Evolutionary conservation across 2,888 invertebrate species (phyloP), one percentile per base, ranked within the genome.

Genomic region (Cryptocheilus praepositus): DNA sequence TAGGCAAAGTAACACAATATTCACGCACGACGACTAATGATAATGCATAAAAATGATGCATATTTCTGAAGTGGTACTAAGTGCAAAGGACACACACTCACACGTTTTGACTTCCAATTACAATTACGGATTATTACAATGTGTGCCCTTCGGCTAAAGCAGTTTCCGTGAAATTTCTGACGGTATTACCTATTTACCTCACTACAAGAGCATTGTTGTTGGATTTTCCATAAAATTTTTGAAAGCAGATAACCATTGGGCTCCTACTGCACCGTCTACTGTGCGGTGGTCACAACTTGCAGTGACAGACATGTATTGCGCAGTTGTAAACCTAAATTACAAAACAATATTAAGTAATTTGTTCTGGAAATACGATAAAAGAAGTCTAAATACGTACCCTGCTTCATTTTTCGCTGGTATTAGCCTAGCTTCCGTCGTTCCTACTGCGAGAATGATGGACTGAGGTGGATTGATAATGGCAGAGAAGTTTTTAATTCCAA

Each of bases 391-490:
- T 54, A 85, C 89, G 90, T 90, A 97, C 96, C 97, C 97, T 89
- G 93, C 91, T 52, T 93, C 93, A 69, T 92, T 90, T 57, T 93
- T 92, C 85, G 95, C 95, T 0, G 93, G 91, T 62, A 98, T 90
- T 44, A 98, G 90, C 82, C 93, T 90, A 73, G 93, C 93, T 84
- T 94, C 93, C 36, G 96, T 92, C 7, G 94, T 93, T 51, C 98
- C 98, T 73, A 98, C 93, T 53, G 98, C 98, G 76, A 99, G 90
- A 85, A 98, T 98, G 85, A 96, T 94, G 0, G 97, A 94, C 90
- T 98, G 98, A 8, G 98, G 98, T 28, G 98, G 98, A 89, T 98
- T 98, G 70, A 99, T 95, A 73, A 99, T 97, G 21, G 98, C 98
- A 81, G 94, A 93, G 89, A 98, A 98, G 85, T 94, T 93, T 75